Evolutionary conservation across 1,140 invertebrate genomes (phyloP).

Genomic region (Neoseiulus cucumeris): DNA sequence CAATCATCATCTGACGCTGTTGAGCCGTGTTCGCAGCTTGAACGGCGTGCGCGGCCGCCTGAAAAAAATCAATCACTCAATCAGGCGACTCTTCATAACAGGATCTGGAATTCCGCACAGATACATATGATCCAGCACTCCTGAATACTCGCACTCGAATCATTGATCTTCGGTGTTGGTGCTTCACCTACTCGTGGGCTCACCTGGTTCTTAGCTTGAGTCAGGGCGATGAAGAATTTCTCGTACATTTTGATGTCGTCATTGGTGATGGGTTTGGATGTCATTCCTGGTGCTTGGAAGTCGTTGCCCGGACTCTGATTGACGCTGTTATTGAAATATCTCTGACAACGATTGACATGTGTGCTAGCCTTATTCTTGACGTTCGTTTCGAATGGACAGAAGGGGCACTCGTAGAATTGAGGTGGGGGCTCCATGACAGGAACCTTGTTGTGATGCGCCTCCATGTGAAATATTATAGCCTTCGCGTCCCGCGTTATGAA

Average conservation of each 20-base stretch:
- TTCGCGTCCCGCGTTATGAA: conserved; percentile 60
- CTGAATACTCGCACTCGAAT: not conserved
- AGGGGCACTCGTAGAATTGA: conserved; percentile 71
- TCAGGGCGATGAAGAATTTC: conserved; percentile 14
- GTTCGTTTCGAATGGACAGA: conserved; percentile 84
- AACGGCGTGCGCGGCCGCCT: not conserved
- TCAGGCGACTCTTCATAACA: not conserved
- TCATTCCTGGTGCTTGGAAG: conserved; percentile 79
- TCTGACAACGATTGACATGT: conserved; percentile 66
- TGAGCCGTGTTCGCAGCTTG: not conserved
- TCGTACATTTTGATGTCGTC: conserved; percentile 23
- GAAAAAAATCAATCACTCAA: not conserved
- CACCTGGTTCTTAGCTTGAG: conserved; percentile 3
- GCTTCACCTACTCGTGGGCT: not conserved
- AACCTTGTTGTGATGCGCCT: conserved; percentile 58
- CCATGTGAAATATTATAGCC: conserved; percentile 77
- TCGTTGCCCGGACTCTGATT: conserved; percentile 62
- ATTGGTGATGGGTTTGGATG: conserved; percentile 35
- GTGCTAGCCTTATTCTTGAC: conserved; percentile 75
- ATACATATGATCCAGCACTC: not conserved
- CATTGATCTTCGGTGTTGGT: not conserved
- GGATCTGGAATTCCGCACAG: not conserved
- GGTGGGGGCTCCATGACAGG: conserved; percentile 61
- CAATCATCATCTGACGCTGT: conserved; percentile 1
- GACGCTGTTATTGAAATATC: conserved; percentile 66